Evolutionary conservation across 35 echinoderm and acorn worm species (phyloP).

Genomic region (Amphiura filiformis): DNA sequence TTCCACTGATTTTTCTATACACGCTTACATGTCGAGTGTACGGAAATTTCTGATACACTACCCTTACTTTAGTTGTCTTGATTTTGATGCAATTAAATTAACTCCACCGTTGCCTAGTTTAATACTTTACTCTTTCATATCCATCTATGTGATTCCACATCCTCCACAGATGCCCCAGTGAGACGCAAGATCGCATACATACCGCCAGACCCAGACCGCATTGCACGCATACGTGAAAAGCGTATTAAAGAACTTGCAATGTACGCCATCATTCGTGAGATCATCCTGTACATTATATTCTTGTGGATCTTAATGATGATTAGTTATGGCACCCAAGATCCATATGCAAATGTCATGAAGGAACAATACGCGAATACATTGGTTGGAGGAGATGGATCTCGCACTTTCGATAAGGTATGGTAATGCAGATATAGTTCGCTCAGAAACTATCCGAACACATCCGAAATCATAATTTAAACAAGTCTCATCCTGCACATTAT

Average conservation of each 20-base stretch:
- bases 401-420: slow-evolving; percentile 71
- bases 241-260: slow-evolving; percentile 87
- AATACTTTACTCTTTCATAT: no score
- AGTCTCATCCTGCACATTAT: no score
- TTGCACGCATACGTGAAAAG: slow-evolving; percentile 64
- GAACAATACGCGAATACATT: slow-evolving; percentile 48
- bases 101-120: no score
- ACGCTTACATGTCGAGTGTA: no score
- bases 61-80: no score
- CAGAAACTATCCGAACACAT: no score
- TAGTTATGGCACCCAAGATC: slow-evolving; percentile 85
- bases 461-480: no score
- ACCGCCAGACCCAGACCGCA: slow-evolving; percentile 69
- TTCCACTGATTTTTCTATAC: no score
- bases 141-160: no score
- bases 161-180: slow-evolving; percentile 13
- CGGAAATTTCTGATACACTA: no score
- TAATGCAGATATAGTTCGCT: no score
- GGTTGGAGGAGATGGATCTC: slow-evolving; percentile 21
- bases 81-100: no score
- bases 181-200: slow-evolving; percentile 18
- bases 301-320: slow-evolving; percentile 75
- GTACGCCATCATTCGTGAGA: slow-evolving; percentile 86
- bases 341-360: slow-evolving; percentile 57
- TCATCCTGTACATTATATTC: slow-evolving; percentile 89